Conservation (phyloP, 2,797 vertebrate species). For the Lophotriccus pileatus region DNA sequence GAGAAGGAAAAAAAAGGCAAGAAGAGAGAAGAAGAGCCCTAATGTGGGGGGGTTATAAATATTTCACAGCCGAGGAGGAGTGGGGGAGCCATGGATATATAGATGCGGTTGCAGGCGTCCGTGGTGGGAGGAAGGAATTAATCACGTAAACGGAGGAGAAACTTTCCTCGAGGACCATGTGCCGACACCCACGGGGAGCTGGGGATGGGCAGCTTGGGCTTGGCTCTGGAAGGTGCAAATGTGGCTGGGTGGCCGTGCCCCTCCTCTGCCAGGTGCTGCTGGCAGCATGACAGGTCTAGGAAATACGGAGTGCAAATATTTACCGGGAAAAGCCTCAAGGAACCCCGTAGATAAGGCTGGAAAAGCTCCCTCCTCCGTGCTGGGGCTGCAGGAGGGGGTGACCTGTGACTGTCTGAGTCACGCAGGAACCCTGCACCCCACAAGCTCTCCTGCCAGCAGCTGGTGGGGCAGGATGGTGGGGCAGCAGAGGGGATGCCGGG, state of each 20-base stretch:
- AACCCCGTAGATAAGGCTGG: not conserved
- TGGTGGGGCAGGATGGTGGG: not conserved
- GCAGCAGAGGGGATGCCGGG: not conserved
- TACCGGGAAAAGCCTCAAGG: not conserved
- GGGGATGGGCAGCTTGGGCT: not conserved
- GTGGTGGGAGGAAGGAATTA: conserved; percentile 56
- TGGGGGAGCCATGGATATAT: conserved; percentile 48
- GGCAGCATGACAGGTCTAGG: rapidly evolving
- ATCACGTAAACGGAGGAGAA: conserved; percentile 33
- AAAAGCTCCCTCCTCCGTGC: not conserved
- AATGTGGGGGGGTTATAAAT: conserved; percentile 58
- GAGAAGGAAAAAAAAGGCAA: not conserved
- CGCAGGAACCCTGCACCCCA: rapidly evolving
- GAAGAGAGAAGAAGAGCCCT: not conserved
- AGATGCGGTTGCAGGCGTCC: not conserved
- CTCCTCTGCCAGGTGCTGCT: rapidly evolving
- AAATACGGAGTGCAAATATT: not conserved
- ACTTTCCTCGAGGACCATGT: not conserved
- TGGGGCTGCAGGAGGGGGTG: rapidly evolving
- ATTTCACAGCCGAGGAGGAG: conserved; percentile 61
- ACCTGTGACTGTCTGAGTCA: rapidly evolving
- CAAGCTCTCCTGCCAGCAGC: not conserved
- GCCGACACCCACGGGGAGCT: not conserved
- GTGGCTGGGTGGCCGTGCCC: not conserved
- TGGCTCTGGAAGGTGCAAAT: not conserved